phyloP scores from a whole-genome alignment of 2,888 invertebrate species.

The Achlya flavicornis region DNA sequence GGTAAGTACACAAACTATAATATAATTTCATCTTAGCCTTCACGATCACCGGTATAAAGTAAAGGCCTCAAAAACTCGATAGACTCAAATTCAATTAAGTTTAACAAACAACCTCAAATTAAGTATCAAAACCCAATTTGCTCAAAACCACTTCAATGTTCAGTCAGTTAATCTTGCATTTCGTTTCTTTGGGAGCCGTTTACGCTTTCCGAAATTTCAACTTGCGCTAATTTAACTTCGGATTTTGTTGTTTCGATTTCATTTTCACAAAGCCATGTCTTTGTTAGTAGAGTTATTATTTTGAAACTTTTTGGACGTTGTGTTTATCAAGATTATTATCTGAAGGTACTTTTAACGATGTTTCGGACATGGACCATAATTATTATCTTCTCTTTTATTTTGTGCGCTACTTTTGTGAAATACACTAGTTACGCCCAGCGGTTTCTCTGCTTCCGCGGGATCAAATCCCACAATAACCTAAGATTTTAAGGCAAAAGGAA shows the following conservation, averaged over 20 bases:
- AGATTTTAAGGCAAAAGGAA: too few species aligned
- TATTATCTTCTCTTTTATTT: too few species aligned
- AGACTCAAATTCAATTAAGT: neutral
- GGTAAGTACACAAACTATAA: neutral
- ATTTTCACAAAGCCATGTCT: slow-evolving; percentile 5
- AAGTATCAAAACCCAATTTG: slow-evolving; percentile 34
- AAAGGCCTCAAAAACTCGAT: too few species aligned
- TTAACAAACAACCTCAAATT: slow-evolving; percentile 21
- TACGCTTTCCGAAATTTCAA: slow-evolving; percentile 17
- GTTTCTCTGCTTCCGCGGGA: too few species aligned
- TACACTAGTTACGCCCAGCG: too few species aligned
- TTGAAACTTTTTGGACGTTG: neutral
- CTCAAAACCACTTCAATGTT: slow-evolving; percentile 20
- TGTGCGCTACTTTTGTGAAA: too few species aligned
- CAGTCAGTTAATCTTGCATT: slow-evolving; percentile 27
- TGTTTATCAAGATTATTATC: neutral
- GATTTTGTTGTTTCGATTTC: slow-evolving; percentile 3
- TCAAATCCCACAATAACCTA: too few species aligned
- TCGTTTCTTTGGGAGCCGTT: slow-evolving; percentile 7
- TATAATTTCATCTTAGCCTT: too few species aligned
- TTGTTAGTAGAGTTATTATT: slow-evolving; percentile 4
- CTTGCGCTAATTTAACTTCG: slow-evolving; percentile 23
- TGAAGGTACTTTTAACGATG: neutral
- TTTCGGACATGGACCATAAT: too few species aligned
- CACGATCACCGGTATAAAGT: too few species aligned